phyloP scores from a whole-genome alignment of 2,888 invertebrate species.

The Ommatoiulus sabulosus region DNA sequence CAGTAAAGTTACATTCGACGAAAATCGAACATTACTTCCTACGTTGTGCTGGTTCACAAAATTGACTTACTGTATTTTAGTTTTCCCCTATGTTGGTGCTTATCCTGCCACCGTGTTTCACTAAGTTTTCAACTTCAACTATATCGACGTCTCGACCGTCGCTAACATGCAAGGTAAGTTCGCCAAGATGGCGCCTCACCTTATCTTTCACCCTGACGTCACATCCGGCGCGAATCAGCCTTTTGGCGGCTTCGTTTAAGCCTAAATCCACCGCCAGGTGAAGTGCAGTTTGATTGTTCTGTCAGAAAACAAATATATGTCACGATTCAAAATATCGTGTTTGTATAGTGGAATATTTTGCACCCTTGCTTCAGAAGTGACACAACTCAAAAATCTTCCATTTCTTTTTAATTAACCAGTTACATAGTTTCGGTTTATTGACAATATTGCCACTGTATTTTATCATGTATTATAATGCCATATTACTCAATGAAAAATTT shows the following conservation, averaged over 20 bases:
- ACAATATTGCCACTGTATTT: too few relatives aligned
- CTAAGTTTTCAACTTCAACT: neutral
- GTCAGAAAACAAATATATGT: neutral
- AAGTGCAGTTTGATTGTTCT: conserved; percentile 78
- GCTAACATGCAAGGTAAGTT: neutral
- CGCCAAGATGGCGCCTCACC: conserved; percentile 68
- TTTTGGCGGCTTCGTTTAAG: conserved; percentile 75
- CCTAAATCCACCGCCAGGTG: conserved; percentile 82
- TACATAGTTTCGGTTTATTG: too few relatives aligned
- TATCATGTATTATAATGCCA: too few relatives aligned
- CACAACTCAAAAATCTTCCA: too few relatives aligned
- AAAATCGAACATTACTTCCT: too few relatives aligned
- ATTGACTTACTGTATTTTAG: too few relatives aligned
- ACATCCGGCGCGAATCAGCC: conserved; percentile 77
- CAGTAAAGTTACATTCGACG: too few relatives aligned
- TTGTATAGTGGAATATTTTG: too few relatives aligned
- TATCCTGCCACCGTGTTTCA: neutral
- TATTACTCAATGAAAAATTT: too few relatives aligned
- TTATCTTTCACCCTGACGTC: conserved; percentile 78
- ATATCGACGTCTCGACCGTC: neutral
- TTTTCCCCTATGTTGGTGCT: neutral
- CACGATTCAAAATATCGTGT: neutral
- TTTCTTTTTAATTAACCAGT: neutral
- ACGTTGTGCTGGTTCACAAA: too few relatives aligned
- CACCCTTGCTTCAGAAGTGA: neutral